A percentile compares a stretch with the other conserved stretches of the same genome.
These are phyloP conservation scores for Coracopsis vasa DNA, from an alignment of 2,113 vertebrate genomes.

Conservation along the genomic window DNA sequence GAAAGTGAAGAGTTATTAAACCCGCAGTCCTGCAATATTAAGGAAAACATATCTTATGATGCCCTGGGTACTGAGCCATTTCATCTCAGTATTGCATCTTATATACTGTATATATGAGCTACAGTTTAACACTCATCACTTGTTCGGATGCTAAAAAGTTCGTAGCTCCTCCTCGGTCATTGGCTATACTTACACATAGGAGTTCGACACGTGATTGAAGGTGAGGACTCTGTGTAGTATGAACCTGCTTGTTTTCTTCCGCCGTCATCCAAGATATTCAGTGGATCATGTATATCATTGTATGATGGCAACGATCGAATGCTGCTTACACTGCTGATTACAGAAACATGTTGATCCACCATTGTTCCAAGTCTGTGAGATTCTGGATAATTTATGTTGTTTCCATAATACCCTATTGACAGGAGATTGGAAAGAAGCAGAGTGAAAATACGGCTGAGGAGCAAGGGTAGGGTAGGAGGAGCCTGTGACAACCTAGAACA, in stretches of 20 bases:
- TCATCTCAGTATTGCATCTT: not conserved
- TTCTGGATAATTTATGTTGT: slow-evolving; percentile 80
- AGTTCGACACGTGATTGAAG: slow-evolving; percentile 72
- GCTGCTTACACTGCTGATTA: slow-evolving; percentile 92
- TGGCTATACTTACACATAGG: slow-evolving; percentile 72
- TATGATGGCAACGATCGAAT: slow-evolving; percentile 82
- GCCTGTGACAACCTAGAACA: not conserved
- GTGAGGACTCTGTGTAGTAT: slow-evolving; percentile 80
- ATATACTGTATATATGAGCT: not conserved
- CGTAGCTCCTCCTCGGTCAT: not conserved
- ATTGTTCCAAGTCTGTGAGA: slow-evolving; percentile 85
- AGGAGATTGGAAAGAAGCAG: not conserved
- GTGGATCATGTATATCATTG: slow-evolving; percentile 89
- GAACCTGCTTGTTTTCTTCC: slow-evolving; percentile 78
- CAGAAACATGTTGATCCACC: slow-evolving; percentile 95
- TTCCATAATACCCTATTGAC: slow-evolving; percentile 86
- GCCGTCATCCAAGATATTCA: slow-evolving; percentile 90
- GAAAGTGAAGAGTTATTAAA: not conserved
- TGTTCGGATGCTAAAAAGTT: not conserved
- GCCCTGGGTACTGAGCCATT: not conserved
- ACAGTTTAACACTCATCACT: not conserved
- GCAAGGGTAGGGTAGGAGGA: not conserved
- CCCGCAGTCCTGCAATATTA: not conserved
- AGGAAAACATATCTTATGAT: not conserved
- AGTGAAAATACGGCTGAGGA: not conserved